phyloP scores from a whole-genome alignment of 2,113 vertebrate genomes.

The Elachura formosa region DNA sequence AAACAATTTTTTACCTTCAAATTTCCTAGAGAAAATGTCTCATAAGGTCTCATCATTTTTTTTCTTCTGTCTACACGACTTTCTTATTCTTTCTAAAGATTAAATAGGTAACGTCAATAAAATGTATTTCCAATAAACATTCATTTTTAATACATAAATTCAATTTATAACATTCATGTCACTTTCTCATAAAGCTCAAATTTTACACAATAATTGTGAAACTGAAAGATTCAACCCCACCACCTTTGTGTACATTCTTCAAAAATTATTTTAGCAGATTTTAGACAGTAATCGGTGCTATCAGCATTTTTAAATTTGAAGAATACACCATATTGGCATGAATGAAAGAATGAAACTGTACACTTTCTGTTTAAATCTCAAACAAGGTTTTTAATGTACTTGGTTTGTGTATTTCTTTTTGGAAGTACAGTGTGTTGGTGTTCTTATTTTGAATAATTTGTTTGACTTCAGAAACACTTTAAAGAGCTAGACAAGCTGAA shows the following conservation, averaged over 20 bases:
- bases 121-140: neutral
- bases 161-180: neutral
- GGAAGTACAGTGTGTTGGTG: neutral
- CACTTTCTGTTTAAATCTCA: neutral
- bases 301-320: neutral
- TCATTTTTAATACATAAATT: neutral
- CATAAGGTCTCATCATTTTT: neutral
- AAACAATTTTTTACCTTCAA: neutral
- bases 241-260: neutral
- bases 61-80: neutral
- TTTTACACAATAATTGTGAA: neutral
- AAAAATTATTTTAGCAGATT: neutral
- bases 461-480: neutral
- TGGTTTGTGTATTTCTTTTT: neutral
- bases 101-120: neutral
- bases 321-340: neutral
- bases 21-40: neutral
- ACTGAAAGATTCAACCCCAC: neutral
- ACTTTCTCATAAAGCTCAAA: neutral
- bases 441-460: neutral
- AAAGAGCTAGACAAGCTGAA: neutral
- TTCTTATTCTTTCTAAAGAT: neutral
- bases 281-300: neutral
- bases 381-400: neutral
- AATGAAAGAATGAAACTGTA: neutral